Conservation (phyloP, 2,113 vertebrate species). For the Chamaea fasciata region DNA sequence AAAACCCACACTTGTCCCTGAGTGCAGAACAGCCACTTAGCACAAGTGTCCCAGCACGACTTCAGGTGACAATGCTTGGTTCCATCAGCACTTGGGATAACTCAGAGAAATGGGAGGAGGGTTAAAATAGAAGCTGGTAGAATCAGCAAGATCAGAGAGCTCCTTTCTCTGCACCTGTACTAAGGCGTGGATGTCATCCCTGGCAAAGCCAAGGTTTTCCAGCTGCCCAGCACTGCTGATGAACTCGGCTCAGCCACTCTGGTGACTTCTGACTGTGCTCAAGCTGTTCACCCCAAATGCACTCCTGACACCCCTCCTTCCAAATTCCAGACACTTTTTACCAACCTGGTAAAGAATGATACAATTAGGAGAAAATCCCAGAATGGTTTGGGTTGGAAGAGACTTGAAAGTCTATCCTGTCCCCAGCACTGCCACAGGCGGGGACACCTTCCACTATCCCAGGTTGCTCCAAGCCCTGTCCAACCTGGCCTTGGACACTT, state of each 20-base stretch:
- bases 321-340: background rate
- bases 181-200: background rate
- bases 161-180: background rate
- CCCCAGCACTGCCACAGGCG: background rate
- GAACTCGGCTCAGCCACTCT: background rate
- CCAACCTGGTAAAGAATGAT: background rate
- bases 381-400: no score
- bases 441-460: background rate
- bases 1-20: background rate
- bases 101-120: background rate
- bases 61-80: background rate
- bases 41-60: rapidly evolving
- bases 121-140: background rate
- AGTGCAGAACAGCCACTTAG: background rate
- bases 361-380: background rate
- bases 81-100: background rate
- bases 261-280: background rate
- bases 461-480: background rate
- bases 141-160: background rate
- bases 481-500: rapidly evolving
- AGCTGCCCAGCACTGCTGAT: background rate
- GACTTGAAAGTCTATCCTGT: background rate
- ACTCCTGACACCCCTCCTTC: background rate
- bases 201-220: background rate
- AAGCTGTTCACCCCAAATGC: background rate